Evolutionary conservation across 2,113 vertebrate species (phyloP).

Genomic region (Thalassarche chlororhynchos): DNA sequence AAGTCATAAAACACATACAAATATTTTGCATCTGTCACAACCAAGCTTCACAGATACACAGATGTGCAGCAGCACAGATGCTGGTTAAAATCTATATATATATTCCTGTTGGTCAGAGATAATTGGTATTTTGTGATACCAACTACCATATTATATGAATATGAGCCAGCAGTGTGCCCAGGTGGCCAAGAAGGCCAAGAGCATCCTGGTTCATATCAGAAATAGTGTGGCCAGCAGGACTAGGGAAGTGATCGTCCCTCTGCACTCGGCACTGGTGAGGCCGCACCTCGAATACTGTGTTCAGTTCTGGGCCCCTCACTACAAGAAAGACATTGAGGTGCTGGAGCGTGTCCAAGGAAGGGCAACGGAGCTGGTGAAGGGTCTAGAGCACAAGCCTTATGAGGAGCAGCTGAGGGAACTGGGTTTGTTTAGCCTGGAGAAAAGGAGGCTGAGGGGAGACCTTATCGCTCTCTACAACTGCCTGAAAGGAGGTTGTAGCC

Average conservation of each 20-base stretch:
- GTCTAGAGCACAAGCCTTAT: too few species aligned
- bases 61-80: background rate
- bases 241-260: too few species aligned
- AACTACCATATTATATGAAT: background rate
- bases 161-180: background rate
- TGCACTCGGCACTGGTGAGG: too few species aligned
- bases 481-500: too few species aligned
- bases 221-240: background rate
- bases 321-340: background rate
- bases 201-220: background rate
- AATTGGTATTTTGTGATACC: background rate
- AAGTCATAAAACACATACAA: slow-evolving; percentile 38
- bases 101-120: background rate
- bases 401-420: too few species aligned
- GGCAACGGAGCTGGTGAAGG: background rate
- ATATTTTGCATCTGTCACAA: slow-evolving; percentile 55
- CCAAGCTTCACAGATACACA: background rate
- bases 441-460: too few species aligned
- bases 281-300: too few species aligned
- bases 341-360: background rate
- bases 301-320: too few species aligned
- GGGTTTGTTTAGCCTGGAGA: too few species aligned
- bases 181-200: background rate
- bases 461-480: too few species aligned
- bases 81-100: background rate